phyloP scores from a whole-genome alignment of 2,113 vertebrate species.

The Platysternon megacephalum region DNA sequence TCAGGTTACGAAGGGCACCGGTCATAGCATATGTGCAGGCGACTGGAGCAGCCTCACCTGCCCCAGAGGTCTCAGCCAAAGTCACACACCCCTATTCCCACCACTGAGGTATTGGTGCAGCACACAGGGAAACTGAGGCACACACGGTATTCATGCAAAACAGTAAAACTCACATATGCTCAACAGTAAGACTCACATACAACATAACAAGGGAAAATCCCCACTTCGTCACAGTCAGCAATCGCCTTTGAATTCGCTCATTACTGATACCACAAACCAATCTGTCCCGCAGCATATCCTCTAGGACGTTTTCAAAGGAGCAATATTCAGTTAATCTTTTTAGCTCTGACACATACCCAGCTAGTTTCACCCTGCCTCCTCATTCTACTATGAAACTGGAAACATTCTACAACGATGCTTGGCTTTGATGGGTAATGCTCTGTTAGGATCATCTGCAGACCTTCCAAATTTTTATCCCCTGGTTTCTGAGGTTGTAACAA shows the following conservation, averaged over 20 bases:
- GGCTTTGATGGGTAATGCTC: background rate
- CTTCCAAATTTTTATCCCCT: conserved; percentile 28
- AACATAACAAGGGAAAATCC: too few species aligned
- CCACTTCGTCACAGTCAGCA: background rate
- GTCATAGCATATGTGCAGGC: too few species aligned
- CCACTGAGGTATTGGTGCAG: too few species aligned
- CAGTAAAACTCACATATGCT: too few species aligned
- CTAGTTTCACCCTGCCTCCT: conserved; percentile 46
- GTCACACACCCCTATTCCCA: too few species aligned
- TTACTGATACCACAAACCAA: conserved; percentile 51
- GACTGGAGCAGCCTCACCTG: too few species aligned
- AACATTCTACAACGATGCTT: conserved; percentile 14
- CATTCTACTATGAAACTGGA: conserved; percentile 29
- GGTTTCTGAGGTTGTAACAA: conserved; percentile 39
- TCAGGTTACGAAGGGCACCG: too few species aligned
- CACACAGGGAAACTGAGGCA: too few species aligned
- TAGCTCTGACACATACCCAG: conserved; percentile 55
- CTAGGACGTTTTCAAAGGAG: conserved; percentile 68
- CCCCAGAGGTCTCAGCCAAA: too few species aligned
- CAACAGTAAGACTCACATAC: too few species aligned
- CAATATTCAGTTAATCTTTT: conserved; percentile 68
- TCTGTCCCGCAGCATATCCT: conserved; percentile 69
- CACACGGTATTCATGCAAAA: too few species aligned
- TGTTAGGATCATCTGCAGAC: conserved; percentile 7
- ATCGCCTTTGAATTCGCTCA: conserved; percentile 59